A percentile compares a stretch with the other conserved stretches of the same genome.
phyloP scores from a whole-genome alignment of 2,888 invertebrate species.

The Thereva nobilitata region DNA sequence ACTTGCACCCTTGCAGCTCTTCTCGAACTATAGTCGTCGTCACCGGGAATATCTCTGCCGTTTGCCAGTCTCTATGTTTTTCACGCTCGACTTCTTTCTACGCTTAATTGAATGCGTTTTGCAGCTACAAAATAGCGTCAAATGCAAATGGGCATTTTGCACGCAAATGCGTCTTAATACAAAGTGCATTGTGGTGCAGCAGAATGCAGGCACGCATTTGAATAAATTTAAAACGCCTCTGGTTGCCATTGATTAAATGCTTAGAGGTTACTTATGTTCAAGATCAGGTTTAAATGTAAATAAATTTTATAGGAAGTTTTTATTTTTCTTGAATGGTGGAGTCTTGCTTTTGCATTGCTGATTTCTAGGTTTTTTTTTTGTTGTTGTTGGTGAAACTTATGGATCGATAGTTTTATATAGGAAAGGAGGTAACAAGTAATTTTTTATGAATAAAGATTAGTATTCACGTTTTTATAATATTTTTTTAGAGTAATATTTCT shows the following conservation, averaged over 20 bases:
- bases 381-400: too few species aligned
- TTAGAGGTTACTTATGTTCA: conserved; percentile 16
- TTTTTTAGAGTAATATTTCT: too few species aligned
- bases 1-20: too few species aligned
- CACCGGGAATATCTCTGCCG: not conserved
- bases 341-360: too few species aligned
- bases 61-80: conserved; percentile 8
- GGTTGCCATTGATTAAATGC: conserved; percentile 13
- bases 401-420: too few species aligned
- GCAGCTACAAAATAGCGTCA: conserved; percentile 39
- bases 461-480: too few species aligned
- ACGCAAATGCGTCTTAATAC: conserved; percentile 39
- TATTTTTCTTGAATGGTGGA: too few species aligned
- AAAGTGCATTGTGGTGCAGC: conserved; percentile 15
- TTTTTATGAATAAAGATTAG: too few species aligned
- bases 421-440: too few species aligned
- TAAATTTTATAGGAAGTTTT: not conserved
- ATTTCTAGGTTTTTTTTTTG: too few species aligned
- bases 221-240: conserved; percentile 22
- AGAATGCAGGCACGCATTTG: conserved; percentile 9
- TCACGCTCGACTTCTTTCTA: conserved; percentile 39
- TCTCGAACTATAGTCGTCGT: not conserved
- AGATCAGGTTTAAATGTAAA: conserved; percentile 20
- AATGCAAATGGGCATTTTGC: conserved; percentile 37
- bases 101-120: conserved; percentile 41